phyloP scores from a whole-genome alignment of 2,888 invertebrate genomes.

The Pteria penguin region DNA sequence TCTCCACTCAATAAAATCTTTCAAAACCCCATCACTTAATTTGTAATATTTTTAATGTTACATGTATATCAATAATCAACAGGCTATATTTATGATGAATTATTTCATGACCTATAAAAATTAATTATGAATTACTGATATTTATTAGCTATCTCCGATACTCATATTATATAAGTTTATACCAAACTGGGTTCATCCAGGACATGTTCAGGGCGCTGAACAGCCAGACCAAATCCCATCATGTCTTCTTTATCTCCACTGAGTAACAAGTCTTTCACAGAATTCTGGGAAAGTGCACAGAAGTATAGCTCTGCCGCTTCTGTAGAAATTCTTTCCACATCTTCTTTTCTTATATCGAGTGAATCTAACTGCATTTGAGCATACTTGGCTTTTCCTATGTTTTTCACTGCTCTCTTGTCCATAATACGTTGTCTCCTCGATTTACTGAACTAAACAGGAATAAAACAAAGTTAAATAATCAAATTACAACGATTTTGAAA shows the following conservation, averaged over 20 bases:
- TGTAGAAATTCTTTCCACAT: conserved; percentile 49
- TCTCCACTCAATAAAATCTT: no score
- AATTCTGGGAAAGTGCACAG: conserved; percentile 60
- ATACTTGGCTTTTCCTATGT: conserved; percentile 51
- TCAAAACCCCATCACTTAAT: no score
- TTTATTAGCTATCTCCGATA: no score
- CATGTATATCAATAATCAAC: no score
- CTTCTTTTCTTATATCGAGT: conserved; percentile 40
- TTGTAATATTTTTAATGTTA: no score
- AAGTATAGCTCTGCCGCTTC: conserved; percentile 58
- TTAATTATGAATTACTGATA: no score
- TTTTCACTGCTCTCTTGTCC: conserved; percentile 60
- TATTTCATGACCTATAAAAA: no score
- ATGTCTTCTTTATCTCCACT: conserved; percentile 58
- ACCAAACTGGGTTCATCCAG: conserved; percentile 64
- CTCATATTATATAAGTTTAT: no score
- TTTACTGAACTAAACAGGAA: conserved; percentile 64
- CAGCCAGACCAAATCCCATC: conserved; percentile 65
- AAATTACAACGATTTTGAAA: no score
- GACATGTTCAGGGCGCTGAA: conserved; percentile 60
- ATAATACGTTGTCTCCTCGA: conserved; percentile 60
- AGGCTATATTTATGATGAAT: no score
- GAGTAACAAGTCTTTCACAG: conserved; percentile 58
- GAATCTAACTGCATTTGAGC: conserved; percentile 50
- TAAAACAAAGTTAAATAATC: no score